Percentiles rank a stretch among this genome's conserved stretches.
Conservation (phyloP, 1,140 invertebrate genomes). For the Drosophila burlai region DNA sequence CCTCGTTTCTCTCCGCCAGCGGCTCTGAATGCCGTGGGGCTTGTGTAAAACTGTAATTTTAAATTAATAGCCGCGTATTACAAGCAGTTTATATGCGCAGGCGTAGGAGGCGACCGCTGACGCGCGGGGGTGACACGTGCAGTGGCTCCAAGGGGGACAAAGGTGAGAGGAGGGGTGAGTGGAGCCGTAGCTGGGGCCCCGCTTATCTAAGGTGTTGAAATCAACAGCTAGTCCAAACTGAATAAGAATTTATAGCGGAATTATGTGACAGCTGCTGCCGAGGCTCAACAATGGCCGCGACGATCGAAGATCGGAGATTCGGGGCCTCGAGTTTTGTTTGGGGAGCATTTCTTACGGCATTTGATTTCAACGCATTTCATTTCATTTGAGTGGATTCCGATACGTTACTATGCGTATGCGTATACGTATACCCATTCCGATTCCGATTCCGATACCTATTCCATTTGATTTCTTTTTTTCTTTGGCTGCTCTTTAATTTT, state of each 20-base stretch:
- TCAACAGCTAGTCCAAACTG: constrained; percentile 84
- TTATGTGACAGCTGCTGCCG: constrained; percentile 81
- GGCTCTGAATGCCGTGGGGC: constrained; percentile 33
- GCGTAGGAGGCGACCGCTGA: constrained; percentile 64
- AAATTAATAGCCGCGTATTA: constrained; percentile 83
- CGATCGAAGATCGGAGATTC: constrained; percentile 26
- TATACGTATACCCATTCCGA: constrained; percentile 33
- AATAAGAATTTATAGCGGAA: constrained; percentile 84
- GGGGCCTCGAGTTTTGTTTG: constrained; percentile 25
- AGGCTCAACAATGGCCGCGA: constrained; percentile 33
- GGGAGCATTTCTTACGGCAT: constrained; percentile 71
- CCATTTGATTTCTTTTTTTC: constrained; percentile 75
- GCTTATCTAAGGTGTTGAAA: constrained; percentile 79
- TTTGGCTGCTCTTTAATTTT: constrained; percentile 76
- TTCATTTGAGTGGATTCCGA: constrained; percentile 51
- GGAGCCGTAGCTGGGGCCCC: constrained; percentile 8
- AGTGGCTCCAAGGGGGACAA: neutral
- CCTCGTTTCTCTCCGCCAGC: constrained; percentile 9
- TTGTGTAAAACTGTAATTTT: constrained; percentile 82
- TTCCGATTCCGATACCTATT: constrained; percentile 28
- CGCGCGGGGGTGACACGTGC: constrained; percentile 44
- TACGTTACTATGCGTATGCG: neutral
- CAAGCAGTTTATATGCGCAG: constrained; percentile 81
- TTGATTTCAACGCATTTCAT: constrained; percentile 74
- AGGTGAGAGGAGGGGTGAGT: constrained; percentile 4